Base-by-base conservation (phyloP, 92 coral and sea anemone species). In the Actinernus sp. region DNA sequence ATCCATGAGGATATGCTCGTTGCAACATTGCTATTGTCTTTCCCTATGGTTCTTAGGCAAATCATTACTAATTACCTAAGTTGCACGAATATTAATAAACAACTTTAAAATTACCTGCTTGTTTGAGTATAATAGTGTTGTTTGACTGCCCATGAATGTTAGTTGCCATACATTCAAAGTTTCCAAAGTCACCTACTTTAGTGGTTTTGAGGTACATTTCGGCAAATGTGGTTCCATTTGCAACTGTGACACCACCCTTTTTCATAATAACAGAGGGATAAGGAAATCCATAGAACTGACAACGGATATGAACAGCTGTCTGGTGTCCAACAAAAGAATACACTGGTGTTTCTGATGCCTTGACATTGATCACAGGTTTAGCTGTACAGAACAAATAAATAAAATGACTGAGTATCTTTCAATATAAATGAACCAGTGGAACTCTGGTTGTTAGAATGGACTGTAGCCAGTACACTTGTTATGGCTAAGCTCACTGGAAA, bases 221-320 rank as follows among this genome's bases (percentile, higher is more conserved):
- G 26, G 66, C 86, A 22, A 49, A 27, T 4, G 23, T 11, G 29
- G 78, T 73, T 7, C 89, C 97, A 16, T 2, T 33, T 2, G 63
- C 75, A 19, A 90, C 16, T 43, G 41, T 53, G 3, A 61, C 62
- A 20, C 83, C 92, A 66, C 76, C 78, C 23, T 40, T 49, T 14
- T 31, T 25, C 78, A 90, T 75, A 16, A 45, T 77, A 21, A 90
- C 88, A 28, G 50, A 16, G 0, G 97, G 97, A 4, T 48, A 39
- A 11, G 97, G 97, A 34, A 43, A 72, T n/a, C 97, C 97, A 54
- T n/a, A 67, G 74, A 90, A 90, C 33, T 18, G 46, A 46, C 97
- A 90, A 0, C 55, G 36, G 6, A 90, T 30, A 2, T 13, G 53
- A 9, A 81, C 83, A 37, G 63, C 12, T 4, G 69, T 31, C 31